A percentile compares a stretch with the other conserved stretches of the same genome.
Conservation (phyloP, 2,797 vertebrate genomes). For the Hoplostethus mediterraneus region DNA sequence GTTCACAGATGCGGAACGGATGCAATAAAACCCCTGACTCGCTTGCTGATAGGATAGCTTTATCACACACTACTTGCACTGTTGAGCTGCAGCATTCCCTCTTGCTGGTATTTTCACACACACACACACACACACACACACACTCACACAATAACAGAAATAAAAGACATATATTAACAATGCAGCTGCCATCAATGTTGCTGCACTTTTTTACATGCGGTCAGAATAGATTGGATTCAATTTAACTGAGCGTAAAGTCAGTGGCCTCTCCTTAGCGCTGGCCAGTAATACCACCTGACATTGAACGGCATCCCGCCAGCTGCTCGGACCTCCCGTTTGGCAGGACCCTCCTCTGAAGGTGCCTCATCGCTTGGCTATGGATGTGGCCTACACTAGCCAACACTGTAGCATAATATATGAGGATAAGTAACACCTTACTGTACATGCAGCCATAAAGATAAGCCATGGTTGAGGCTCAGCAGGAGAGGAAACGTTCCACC, state of each 20-base stretch:
- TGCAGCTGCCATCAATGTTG: constrained; percentile 2
- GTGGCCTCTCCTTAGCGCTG: background rate
- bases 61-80: constrained; percentile 71
- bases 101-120: constrained; percentile 34
- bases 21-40: constrained; percentile 65
- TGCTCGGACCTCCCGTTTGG: constrained; percentile 49
- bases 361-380: constrained; percentile 14
- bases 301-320: constrained; percentile 42
- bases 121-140: constrained; percentile 31
- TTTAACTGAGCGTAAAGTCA: constrained; percentile 32
- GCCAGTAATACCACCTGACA: constrained; percentile 34
- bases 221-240: constrained; percentile 9
- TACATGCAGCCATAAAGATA: too few relatives aligned
- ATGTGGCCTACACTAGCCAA: background rate
- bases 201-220: background rate
- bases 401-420: too few relatives aligned
- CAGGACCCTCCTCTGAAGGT: constrained; percentile 37
- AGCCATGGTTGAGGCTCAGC: too few relatives aligned
- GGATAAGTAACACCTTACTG: too few relatives aligned
- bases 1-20: constrained; percentile 70
- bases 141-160: constrained; percentile 21
- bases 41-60: constrained; percentile 70
- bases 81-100: constrained; percentile 48
- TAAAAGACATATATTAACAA: constrained; percentile 20
- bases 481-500: too few relatives aligned